Evolutionary conservation across 2,113 vertebrate species (phyloP), one percentile per base, ranked within the genome.

Genomic region (Brachirus orientalis): DNA sequence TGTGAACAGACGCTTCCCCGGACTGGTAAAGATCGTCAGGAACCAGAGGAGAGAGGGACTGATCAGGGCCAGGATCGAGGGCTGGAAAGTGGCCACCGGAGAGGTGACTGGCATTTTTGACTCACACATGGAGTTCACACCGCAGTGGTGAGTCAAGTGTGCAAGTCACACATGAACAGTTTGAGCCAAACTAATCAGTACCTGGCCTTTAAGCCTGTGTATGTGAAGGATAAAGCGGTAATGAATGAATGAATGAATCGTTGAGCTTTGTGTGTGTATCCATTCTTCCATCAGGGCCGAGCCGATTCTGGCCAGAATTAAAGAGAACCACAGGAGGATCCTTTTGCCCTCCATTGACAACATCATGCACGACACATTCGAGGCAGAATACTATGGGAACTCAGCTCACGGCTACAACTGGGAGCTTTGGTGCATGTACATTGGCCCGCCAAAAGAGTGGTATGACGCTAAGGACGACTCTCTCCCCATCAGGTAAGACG

Each of bases 381-480:
- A 97, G 88, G 91, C 96, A 79, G 96, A 99, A 79, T 95, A 94
- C 16, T 99, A 99, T 0, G 96, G 96, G 90, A 97, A 97, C 90
- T 97, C 96, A 0, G 97, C 94, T 1, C 98, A 99, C 0, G 97
- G 96, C 22, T 99, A 96, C 93, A 98, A 95, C 90, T 99, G 98
- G 98, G 96, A 99, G 90, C 93, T 99, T 50, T 99, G 98, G 98
- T 99, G 98, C 89, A 98, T 98, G 96, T 99, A 99, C 90, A 99
- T 98, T 90, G 96, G 93, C 83, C 97, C 97, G 0, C 96, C 96
- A 0, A 96, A 96, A 80, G 94, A 96, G 86, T 99, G 98, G 98
- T 97, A 95, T 95, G 95, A 99, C 0, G 94, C 95, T 0, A 96
- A 95, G 6, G 96, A 99, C 89, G 94, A 93, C 47, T 95, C 96